Evolutionary conservation across 1,140 invertebrate species (phyloP), one percentile per base, ranked within the genome.

Genomic region (Aphelinus atriplicis): DNA sequence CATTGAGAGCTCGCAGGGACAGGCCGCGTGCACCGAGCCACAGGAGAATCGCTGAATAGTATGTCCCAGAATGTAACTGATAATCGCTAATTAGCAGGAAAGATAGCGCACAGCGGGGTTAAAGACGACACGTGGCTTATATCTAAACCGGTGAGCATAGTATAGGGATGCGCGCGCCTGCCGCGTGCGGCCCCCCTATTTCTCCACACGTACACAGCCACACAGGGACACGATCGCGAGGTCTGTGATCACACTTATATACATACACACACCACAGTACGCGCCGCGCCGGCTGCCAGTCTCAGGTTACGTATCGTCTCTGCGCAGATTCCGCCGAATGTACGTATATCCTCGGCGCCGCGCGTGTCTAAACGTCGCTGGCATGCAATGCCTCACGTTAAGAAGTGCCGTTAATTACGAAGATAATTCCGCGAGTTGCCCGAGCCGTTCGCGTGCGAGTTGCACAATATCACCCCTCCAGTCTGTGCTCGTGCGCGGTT

Each of bases 371-470:
- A 82, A 79, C 77, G 75, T 81, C 82, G 79, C 82, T 84, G 83
- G 84, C 86, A 87, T 84, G 86, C 85, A 86, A 88, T 87, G 84
- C 84, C 82, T 88, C 86, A 87, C 84, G 83, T 87, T 86, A 87
- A 88, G 87, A 87, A 86, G 84, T 85, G 84, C 84, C 86, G 86
- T 88, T 88, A 88, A 87, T 88, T 88, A 87, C 83, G 82, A 84
- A 88, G 87, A 88, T 87, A 87, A 88, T 88, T 88, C 87, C 80
- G n/a, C 47, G 53, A 70, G 53, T 75, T 51, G 53, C 51, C 43
- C 43, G 62, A 10, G 45, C 62, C 62, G 62, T n/a, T 43, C 43
- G 63, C 66, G 65, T 66, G 72, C 64, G 64, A 62, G 72, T 62
- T 53, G 42, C 56, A 47, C 56, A 73, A 73, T 73, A 73, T 67